Percentiles rank a stretch among this genome's conserved stretches.
Conservation (phyloP, 2,797 vertebrate species). For the Brachyrhaphis roseni region DNA sequence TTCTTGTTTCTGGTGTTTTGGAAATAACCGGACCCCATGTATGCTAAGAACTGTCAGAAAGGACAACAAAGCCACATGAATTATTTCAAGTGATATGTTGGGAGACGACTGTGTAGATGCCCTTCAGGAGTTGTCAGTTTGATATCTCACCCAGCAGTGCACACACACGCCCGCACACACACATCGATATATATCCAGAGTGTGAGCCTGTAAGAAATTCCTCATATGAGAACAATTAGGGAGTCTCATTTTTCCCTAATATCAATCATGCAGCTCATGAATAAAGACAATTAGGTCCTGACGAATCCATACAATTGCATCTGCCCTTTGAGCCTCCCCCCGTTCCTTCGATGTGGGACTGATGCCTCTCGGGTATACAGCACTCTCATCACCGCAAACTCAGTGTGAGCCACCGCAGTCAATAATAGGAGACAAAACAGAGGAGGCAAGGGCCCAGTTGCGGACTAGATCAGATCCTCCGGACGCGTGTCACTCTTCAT, state of each 20-base stretch:
- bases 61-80: conserved; percentile 68
- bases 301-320: conserved; percentile 74
- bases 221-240: conserved; percentile 80
- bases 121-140: conserved; percentile 80
- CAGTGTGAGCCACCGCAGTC: conserved; percentile 70
- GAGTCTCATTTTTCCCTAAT: conserved; percentile 79
- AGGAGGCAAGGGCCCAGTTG: conserved; percentile 65
- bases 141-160: conserved; percentile 71
- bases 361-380: conserved; percentile 73
- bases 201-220: conserved; percentile 65
- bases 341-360: conserved; percentile 50
- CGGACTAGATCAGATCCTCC: conserved; percentile 76
- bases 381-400: conserved; percentile 60
- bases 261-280: conserved; percentile 83
- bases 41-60: conserved; percentile 68
- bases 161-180: neutral
- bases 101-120: conserved; percentile 67
- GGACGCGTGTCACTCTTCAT: conserved; percentile 85
- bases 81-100: conserved; percentile 76
- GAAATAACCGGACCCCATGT: conserved; percentile 35
- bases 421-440: conserved; percentile 75
- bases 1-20: conserved; percentile 36
- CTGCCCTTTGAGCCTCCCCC: conserved; percentile 70
- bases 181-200: conserved; percentile 19
- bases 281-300: conserved; percentile 82